A percentile compares a stretch with the other conserved stretches of the same genome.
phyloP scores from a whole-genome alignment of 2,888 invertebrate genomes.

The Penaeus monodon region DNA sequence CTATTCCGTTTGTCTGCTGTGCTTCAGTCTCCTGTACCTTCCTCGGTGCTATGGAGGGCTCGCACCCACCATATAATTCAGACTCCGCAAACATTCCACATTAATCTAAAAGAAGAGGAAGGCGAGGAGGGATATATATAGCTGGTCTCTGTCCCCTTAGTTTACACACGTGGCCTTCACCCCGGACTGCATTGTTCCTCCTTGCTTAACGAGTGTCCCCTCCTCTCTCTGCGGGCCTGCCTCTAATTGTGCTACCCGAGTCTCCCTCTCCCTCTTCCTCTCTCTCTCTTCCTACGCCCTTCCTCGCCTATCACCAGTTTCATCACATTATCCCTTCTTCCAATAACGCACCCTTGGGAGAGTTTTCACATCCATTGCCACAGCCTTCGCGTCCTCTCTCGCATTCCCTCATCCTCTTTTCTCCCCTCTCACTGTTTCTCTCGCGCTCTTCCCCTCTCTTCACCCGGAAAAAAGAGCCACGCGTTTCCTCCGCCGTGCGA shows the following conservation, averaged over 20 bases:
- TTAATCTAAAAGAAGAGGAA: background rate
- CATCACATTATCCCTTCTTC: background rate
- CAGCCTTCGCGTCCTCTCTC: background rate
- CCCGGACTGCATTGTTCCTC: background rate
- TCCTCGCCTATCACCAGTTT: no score
- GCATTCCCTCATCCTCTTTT: background rate
- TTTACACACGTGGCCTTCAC: background rate
- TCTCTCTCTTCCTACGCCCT: background rate
- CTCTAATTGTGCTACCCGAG: background rate
- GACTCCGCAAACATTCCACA: no score
- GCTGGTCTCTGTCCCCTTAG: background rate
- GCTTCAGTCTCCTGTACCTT: background rate
- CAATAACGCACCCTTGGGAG: no score
- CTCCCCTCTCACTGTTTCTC: background rate
- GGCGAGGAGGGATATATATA: background rate
- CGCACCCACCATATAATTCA: background rate
- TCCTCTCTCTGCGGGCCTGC: slow-evolving; percentile 1
- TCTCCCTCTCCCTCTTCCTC: background rate
- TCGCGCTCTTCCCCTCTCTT: background rate
- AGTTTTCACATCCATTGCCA: background rate
- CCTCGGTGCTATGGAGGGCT: slow-evolving; percentile 6
- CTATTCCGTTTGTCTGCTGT: background rate
- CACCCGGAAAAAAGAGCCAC: no score
- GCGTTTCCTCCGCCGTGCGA: no score
- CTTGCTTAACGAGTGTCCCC: background rate